Base-by-base conservation (phyloP, 2,113 vertebrate genomes). In the Aspiorhynchus laticeps region DNA sequence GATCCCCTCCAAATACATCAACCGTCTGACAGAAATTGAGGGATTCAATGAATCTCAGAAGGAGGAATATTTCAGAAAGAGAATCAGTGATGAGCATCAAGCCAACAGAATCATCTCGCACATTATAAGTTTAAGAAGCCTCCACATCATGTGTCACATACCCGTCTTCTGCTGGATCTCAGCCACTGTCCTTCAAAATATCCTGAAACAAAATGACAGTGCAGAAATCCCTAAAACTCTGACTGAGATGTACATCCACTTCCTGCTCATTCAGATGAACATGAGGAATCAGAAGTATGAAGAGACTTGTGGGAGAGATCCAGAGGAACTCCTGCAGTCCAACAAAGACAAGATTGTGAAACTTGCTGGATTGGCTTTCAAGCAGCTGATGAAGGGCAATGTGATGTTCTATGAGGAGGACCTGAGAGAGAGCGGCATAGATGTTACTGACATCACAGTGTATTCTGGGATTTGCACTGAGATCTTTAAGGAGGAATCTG, bases 71-170 rank as follows among this genome's bases (percentile, higher is more conserved):
- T 69, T 69, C 65, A 69, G 28, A 9, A 69, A 33, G 65, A 33
- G 7, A 19, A 69, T 69, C 65, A 38, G 8, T 11, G 33, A 71
- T 1, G 33, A 38, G 17, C 33, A 71, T 24, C 67, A 71, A 38
- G 33, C 67, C 67, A 71, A 33, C 33, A 71, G 33, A 71, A 71
- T 38, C 17, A 24, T 71, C 33, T 38, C 67, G 2, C 67, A 71
- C 17, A 71, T 71, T 5, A 38, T 0, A 71, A 28, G 33, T 71
- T 38, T 56, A 83, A 86, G 65, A 43, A 86, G 17, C 87, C 88
- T 88, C 48, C 81, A 77, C 78, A 79, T 89, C 78, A 89, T 88
- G 84, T 88, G 88, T 38, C 85, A 84, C 21, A 71, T 71, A 10
- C 67, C 67, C 1, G 8, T 71, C 67, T 89, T 88, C 43, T 89